phyloP scores from a whole-genome alignment of 35 echinoderm and acorn worm genomes.

The Heliocidaris erythrogramma region DNA sequence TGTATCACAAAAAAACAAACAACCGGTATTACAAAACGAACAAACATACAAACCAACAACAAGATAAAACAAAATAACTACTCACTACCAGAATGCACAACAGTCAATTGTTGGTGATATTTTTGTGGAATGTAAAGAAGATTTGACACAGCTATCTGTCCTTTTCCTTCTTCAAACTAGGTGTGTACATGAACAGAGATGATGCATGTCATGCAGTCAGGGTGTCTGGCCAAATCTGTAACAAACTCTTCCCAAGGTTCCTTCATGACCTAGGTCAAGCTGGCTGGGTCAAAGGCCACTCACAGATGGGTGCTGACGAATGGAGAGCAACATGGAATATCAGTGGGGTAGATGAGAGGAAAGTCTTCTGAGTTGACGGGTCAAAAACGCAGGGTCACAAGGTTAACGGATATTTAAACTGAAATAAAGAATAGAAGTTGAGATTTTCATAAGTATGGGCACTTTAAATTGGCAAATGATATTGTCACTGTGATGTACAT shows the following conservation, averaged over 20 bases:
- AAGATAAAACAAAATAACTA: too few species aligned
- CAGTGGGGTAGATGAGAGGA: slow-evolving; percentile 65
- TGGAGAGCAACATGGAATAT: slow-evolving; percentile 88
- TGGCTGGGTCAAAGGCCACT: slow-evolving; percentile 77
- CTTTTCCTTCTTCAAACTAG: slow-evolving; percentile 20
- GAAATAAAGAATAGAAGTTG: too few species aligned
- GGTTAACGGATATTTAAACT: not conserved
- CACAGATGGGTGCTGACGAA: slow-evolving; percentile 74
- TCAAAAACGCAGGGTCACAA: not conserved
- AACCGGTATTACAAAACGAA: too few species aligned
- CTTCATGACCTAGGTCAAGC: slow-evolving; percentile 61
- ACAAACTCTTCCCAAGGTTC: slow-evolving; percentile 85
- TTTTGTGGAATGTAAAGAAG: not conserved
- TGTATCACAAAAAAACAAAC: too few species aligned
- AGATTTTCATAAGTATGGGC: too few species aligned
- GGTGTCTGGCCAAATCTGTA: slow-evolving; percentile 52
- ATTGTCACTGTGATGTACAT: too few species aligned
- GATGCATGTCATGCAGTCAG: slow-evolving; percentile 62
- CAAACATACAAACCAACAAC: too few species aligned
- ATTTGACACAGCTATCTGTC: not conserved
- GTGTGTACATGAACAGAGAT: not conserved
- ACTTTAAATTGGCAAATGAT: too few species aligned
- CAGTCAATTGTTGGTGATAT: too few species aligned
- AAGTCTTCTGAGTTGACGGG: slow-evolving; percentile 48
- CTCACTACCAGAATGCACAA: too few species aligned